Conservation (phyloP, 2,797 vertebrate genomes). For the Macropodus opercularis region DNA sequence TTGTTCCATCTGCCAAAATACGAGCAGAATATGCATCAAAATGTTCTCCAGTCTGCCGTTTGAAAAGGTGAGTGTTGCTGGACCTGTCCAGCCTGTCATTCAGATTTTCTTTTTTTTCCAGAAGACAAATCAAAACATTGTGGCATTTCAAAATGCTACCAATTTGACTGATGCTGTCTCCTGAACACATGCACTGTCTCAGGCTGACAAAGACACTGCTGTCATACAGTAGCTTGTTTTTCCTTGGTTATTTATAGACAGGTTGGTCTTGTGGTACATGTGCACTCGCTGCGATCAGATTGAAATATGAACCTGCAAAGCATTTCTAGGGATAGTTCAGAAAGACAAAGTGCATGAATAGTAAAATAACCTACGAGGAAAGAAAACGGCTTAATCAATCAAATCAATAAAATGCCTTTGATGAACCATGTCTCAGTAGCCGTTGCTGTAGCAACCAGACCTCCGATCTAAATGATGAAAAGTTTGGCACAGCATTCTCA, state of each 20-base stretch:
- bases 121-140: conserved; percentile 51
- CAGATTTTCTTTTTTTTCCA: conserved; percentile 25
- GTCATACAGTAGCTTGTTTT: conserved; percentile 44
- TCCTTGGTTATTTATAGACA: conserved; percentile 56
- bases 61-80: conserved; percentile 62
- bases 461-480: too few relatives aligned
- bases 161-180: conserved; percentile 57
- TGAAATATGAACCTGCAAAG: neutral
- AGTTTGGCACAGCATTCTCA: too few relatives aligned
- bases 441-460: neutral
- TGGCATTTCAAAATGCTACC: conserved; percentile 69
- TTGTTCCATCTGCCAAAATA: conserved; percentile 56
- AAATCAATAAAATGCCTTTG: conserved; percentile 15
- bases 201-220: conserved; percentile 46
- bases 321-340: neutral
- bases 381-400: conserved; percentile 2
- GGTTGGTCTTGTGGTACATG: conserved; percentile 12
- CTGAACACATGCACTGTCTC: conserved; percentile 33
- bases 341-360: neutral
- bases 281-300: conserved; percentile 13
- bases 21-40: conserved; percentile 39
- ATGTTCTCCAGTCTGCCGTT: conserved; percentile 46
- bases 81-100: conserved; percentile 58
- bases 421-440: conserved; percentile 5
- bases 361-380: neutral